Evolutionary conservation across 2,797 vertebrate species (phyloP).

Genomic region (Carcharodon carcharias): DNA sequence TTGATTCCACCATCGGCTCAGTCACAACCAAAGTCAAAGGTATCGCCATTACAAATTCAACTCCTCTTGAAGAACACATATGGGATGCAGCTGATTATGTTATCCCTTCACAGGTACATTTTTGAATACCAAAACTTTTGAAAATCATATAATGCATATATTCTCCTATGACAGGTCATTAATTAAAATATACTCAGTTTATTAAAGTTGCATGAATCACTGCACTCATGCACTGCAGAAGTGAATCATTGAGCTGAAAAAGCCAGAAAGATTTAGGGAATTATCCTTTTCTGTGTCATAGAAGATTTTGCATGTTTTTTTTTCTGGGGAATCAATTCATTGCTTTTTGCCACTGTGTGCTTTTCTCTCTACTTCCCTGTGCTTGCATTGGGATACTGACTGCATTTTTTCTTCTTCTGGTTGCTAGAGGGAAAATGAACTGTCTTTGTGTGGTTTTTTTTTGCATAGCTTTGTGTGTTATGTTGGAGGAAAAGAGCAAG

Average conservation of each 20-base stretch:
- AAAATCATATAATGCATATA: neutral
- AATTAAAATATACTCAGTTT: neutral
- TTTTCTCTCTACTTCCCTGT: neutral
- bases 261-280: neutral
- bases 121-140: neutral
- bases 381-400: neutral
- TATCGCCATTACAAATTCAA: conserved; percentile 62
- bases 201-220: neutral
- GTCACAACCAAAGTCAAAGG: conserved; percentile 80
- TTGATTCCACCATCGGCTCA: conserved; percentile 69
- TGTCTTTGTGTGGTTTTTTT: neutral
- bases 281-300: neutral
- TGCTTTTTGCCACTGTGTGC: neutral
- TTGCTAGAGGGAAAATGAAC: neutral
- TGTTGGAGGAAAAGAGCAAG: neutral
- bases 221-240: neutral
- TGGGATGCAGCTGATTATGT: conserved; percentile 84
- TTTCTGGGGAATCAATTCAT: neutral
- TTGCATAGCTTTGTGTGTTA: neutral
- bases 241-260: neutral
- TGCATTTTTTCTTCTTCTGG: neutral
- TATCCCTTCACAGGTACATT: conserved; percentile 70
- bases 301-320: neutral
- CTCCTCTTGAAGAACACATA: conserved; percentile 55
- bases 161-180: neutral